phyloP scores from a whole-genome alignment of 2,888 invertebrate genomes.

The Hydrotaea diabolus region DNA sequence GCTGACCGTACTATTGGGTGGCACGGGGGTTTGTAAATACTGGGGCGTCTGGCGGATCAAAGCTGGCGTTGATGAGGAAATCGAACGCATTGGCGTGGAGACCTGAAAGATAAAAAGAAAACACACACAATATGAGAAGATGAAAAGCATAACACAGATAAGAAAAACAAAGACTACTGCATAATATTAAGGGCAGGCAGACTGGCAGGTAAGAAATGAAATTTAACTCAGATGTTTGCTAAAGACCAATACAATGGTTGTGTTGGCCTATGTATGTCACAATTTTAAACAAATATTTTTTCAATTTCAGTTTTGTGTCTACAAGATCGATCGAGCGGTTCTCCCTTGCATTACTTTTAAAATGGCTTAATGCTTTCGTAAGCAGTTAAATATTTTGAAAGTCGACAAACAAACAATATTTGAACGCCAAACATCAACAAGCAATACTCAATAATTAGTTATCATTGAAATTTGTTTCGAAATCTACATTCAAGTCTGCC shows the following conservation, averaged over 20 bases:
- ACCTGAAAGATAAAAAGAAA: constrained; percentile 56
- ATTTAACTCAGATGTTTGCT: too few relatives aligned
- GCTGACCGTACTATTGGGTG: constrained; percentile 38
- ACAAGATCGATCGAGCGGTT: too few relatives aligned
- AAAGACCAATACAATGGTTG: too few relatives aligned
- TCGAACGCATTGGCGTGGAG: constrained; percentile 39
- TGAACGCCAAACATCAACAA: not conserved
- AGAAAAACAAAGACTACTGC: not conserved
- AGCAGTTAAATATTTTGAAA: constrained; percentile 13
- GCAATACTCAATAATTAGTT: not conserved
- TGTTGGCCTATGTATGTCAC: not conserved
- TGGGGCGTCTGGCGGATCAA: constrained; percentile 29
- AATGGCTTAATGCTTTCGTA: constrained; percentile 4
- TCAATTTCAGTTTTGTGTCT: not conserved
- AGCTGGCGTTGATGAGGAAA: constrained; percentile 63
- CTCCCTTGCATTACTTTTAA: not conserved
- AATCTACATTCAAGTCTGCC: not conserved
- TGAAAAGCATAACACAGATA: too few relatives aligned
- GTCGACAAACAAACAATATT: not conserved
- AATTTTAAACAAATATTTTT: constrained; percentile 3
- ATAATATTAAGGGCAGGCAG: too few relatives aligned
- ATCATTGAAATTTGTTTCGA: not conserved
- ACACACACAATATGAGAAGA: too few relatives aligned
- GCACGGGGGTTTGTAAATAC: constrained; percentile 47
- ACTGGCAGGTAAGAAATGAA: too few relatives aligned